phyloP scores from a whole-genome alignment of 2,797 vertebrate species.

The Typhlichthys eigenmanni region DNA sequence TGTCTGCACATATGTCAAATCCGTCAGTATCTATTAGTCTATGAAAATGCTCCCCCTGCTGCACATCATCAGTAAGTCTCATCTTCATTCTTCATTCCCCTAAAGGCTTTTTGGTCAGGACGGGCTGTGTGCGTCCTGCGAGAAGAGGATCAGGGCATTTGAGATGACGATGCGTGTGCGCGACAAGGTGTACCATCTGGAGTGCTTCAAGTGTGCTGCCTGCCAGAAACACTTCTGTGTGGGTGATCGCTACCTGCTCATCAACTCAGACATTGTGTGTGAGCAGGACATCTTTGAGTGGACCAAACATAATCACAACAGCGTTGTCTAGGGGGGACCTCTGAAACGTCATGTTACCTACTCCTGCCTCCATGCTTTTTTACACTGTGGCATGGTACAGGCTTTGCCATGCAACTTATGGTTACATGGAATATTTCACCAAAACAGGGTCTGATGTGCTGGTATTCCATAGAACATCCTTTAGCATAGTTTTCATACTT shows the following conservation, averaged over 20 bases:
- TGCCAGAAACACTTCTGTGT: conserved; percentile 99
- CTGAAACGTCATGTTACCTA: neutral
- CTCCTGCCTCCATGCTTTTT: neutral
- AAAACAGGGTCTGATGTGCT: neutral
- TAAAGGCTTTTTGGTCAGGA: conserved; percentile 95
- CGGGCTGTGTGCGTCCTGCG: conserved; percentile 94
- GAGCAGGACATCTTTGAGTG: conserved; percentile 99
- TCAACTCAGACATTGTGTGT: conserved; percentile 99
- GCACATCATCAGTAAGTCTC: too few relatives aligned
- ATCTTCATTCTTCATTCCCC: conserved; percentile 2
- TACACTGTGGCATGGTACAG: conserved; percentile 9
- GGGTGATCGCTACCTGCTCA: conserved; percentile 96
- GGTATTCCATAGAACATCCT: too few relatives aligned
- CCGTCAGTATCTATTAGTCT: too few relatives aligned
- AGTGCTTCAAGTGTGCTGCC: conserved; percentile 98
- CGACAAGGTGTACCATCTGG: conserved; percentile 98
- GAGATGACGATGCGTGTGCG: conserved; percentile 99
- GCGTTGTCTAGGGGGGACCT: conserved; percentile 59
- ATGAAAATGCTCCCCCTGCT: too few relatives aligned
- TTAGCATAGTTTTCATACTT: too few relatives aligned
- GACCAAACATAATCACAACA: conserved; percentile 92
- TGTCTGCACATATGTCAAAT: too few relatives aligned
- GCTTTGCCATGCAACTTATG: conserved; percentile 21
- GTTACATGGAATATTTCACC: conserved; percentile 19
- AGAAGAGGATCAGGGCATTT: conserved; percentile 96